Evolutionary conservation across 2,113 vertebrate genomes (phyloP).

Genomic region (Oceanites oceanicus): DNA sequence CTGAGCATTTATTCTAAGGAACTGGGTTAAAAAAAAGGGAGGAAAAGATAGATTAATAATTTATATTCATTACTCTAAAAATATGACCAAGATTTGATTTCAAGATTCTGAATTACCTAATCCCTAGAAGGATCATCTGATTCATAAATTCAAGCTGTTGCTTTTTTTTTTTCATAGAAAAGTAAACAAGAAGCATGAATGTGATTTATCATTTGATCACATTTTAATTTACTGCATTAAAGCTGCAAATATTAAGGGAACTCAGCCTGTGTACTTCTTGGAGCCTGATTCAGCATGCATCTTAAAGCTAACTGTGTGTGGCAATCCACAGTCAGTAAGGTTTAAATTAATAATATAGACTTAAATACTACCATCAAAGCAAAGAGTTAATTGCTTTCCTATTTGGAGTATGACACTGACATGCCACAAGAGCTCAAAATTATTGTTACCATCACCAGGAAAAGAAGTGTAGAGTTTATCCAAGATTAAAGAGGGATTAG

Average conservation of each 20-base stretch:
- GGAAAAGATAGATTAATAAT: neutral
- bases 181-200: constrained; percentile 10
- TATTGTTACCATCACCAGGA: constrained; percentile 31
- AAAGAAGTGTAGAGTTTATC: constrained; percentile 22
- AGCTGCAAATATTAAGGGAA: neutral
- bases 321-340: constrained; percentile 59
- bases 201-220: constrained; percentile 19
- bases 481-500: constrained; percentile 25
- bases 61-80: constrained; percentile 7
- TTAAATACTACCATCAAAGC: constrained; percentile 73
- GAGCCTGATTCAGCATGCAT: constrained; percentile 4
- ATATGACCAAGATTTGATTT: neutral
- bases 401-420: constrained; percentile 56
- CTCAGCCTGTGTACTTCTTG: neutral
- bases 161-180: neutral
- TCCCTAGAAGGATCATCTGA: neutral
- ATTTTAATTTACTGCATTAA: constrained; percentile 68
- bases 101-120: neutral
- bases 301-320: constrained; percentile 63
- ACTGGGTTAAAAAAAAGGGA: neutral
- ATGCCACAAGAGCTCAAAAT: constrained; percentile 28
- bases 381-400: constrained; percentile 73
- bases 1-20: neutral
- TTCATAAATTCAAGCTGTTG: neutral
- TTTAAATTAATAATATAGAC: constrained; percentile 75